These are phyloP conservation scores for Anthopleura xanthogrammica DNA, from an alignment of 92 coral and sea anemone genomes.

Conservation along the genomic window DNA sequence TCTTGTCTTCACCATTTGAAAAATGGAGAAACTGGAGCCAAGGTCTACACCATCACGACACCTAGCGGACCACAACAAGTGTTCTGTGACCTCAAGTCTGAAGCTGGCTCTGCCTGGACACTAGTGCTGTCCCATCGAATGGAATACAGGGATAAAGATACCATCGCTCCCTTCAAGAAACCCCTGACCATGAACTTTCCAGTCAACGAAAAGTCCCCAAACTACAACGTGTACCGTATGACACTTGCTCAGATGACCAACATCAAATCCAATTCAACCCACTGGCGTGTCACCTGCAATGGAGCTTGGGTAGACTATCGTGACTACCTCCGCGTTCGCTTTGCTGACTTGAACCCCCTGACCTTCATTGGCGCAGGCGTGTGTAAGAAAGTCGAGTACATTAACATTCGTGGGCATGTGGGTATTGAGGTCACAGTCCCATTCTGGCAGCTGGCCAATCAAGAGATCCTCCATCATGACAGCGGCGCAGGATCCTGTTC, in stretches of 20 bases:
- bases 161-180: neutral
- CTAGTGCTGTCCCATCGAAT: slow-evolving; percentile 4
- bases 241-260: slow-evolving; percentile 1
- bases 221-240: slow-evolving; percentile 20
- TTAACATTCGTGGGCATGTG: slow-evolving; percentile 4
- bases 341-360: neutral
- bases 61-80: too few relatives aligned
- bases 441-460: neutral
- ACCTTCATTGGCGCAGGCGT: neutral
- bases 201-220: slow-evolving; percentile 11
- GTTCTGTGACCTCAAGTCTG: too few relatives aligned
- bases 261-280: slow-evolving; percentile 2
- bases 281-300: slow-evolving; percentile 13
- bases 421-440: slow-evolving; percentile 9
- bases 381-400: slow-evolving; percentile 23
- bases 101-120: too few relatives aligned
- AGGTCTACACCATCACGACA: too few relatives aligned
- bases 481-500: too few relatives aligned
- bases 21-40: too few relatives aligned
- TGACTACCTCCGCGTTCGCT: neutral
- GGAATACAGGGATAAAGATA: neutral
- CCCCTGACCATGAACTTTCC: neutral
- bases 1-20: too few relatives aligned
- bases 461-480: too few relatives aligned
- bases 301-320: neutral